Conservation (phyloP, 2,888 invertebrate species). For the Macropis europaea region DNA sequence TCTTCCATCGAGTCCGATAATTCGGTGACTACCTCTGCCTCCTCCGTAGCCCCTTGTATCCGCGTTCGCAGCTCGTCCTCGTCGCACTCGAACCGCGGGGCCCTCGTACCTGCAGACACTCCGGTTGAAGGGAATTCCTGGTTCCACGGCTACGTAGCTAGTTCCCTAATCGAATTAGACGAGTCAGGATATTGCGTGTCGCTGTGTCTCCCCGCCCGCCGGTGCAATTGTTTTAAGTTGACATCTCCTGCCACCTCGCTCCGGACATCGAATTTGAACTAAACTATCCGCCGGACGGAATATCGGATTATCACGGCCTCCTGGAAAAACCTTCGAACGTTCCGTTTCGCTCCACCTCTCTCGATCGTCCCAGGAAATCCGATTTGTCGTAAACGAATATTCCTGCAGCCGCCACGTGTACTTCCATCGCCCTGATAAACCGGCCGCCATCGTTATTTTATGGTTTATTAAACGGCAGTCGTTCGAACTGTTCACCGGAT, state of each 20-base stretch:
- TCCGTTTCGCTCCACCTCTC: constrained; percentile 11
- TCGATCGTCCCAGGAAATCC: constrained; percentile 47
- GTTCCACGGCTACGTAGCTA: constrained; percentile 66
- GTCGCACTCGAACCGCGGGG: not conserved
- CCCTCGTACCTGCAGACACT: constrained; percentile 43
- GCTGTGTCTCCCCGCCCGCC: constrained; percentile 58
- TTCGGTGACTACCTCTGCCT: constrained; percentile 65
- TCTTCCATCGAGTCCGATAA: constrained; percentile 79
- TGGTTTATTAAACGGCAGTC: not conserved
- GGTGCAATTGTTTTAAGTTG: constrained; percentile 79
- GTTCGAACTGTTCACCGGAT: not conserved
- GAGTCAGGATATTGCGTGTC: constrained; percentile 80
- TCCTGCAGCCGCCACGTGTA: constrained; percentile 7
- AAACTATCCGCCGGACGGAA: constrained; percentile 74
- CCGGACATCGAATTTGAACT: constrained; percentile 79
- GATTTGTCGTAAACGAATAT: constrained; percentile 55
- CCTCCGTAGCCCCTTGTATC: constrained; percentile 30
- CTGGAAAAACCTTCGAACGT: constrained; percentile 47
- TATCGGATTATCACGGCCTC: constrained; percentile 73
- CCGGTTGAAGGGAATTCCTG: constrained; percentile 56
- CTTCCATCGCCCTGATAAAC: constrained; percentile 3
- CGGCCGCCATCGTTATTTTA: not conserved
- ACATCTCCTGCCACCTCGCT: constrained; percentile 71
- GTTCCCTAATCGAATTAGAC: constrained; percentile 78
- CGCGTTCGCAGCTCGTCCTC: constrained; percentile 27